Evolutionary conservation across 2,797 vertebrate genomes (phyloP), one percentile per base, ranked within the genome.

Genomic region (Artibeus lituratus): DNA sequence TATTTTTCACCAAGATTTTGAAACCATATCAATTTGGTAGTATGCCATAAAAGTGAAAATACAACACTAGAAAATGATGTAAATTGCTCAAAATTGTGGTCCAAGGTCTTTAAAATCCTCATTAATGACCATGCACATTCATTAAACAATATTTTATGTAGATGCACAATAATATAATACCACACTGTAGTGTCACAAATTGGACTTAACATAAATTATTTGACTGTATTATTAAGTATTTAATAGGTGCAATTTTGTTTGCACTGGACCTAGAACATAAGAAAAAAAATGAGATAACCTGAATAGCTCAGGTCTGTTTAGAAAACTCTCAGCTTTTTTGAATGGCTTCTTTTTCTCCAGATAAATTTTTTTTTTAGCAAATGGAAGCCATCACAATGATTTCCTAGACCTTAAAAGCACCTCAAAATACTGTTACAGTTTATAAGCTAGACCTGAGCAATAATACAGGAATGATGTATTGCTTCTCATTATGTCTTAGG

Each of bases 1-100:
- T 94, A 39, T 76, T 94, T 83, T 94, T 93, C n/a, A 91, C 39
- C 15, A 59, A 85, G 42, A 93, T 70, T 19, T 90, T 35, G 57
- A 77, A 90, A 53, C 7, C 14, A 62, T 49, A 62, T 10, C 49
- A 29, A 78, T 16, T 76, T 81, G 69, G 37, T 9, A 78, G 42
- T 83, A 70, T 35, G 37, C n/a, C 55, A 16, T 85, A 74, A 91
- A 96, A 93, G 24, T 77, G 78, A 86, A 87, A 57, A 62, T 82
- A 70, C 3, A 65, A 16, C 35, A 89, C 1, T 93, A 69, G 55
- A 42, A 84, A 92, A 42, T 70, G 49, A 86, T 73, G 5, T 77
- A 82, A 78, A 62, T 88, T 89, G 15, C 21, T 96, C 53, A 91
- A 93, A 90, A 78, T 37, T 89, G 42, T 93, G 62, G 21, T 39